Evolutionary conservation across 2,113 vertebrate genomes (phyloP).

Genomic region (Morone chrysops): DNA sequence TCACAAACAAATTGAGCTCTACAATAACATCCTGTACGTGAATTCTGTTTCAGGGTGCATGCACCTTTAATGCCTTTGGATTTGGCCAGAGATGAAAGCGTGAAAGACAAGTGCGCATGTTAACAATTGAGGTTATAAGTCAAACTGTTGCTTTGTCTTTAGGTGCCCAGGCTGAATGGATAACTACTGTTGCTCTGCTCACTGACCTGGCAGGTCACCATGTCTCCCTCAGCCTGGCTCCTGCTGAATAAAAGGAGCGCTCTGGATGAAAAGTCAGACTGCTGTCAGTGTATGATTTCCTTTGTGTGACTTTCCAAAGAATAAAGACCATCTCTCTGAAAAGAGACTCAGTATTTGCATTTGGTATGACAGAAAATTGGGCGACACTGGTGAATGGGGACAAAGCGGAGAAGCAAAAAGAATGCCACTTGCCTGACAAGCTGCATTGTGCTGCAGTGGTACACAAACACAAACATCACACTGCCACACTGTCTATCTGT

Average conservation of each 20-base stretch:
- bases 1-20: background rate
- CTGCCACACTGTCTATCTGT: conserved; percentile 28
- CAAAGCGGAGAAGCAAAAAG: conserved; percentile 58
- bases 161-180: conserved; percentile 16
- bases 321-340: conserved; percentile 47
- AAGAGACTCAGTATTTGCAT: conserved; percentile 52
- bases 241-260: conserved; percentile 58
- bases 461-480: conserved; percentile 60
- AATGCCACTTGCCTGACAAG: conserved; percentile 55
- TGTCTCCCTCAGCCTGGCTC: conserved; percentile 46
- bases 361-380: conserved; percentile 56
- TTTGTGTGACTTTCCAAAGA: conserved; percentile 60
- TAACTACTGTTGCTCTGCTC: conserved; percentile 14
- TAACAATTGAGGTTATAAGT: conserved; percentile 10
- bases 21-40: background rate
- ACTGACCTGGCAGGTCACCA: conserved; percentile 38
- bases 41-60: background rate
- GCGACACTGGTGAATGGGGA: conserved; percentile 50
- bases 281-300: conserved; percentile 54
- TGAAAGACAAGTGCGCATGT: background rate
- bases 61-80: background rate
- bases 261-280: conserved; percentile 58
- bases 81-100: background rate
- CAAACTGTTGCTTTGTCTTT: conserved; percentile 42
- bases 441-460: conserved; percentile 60